These are phyloP conservation scores for Rosalia funebris DNA, from an alignment of 2,888 invertebrate genomes.

Conservation along the genomic window DNA sequence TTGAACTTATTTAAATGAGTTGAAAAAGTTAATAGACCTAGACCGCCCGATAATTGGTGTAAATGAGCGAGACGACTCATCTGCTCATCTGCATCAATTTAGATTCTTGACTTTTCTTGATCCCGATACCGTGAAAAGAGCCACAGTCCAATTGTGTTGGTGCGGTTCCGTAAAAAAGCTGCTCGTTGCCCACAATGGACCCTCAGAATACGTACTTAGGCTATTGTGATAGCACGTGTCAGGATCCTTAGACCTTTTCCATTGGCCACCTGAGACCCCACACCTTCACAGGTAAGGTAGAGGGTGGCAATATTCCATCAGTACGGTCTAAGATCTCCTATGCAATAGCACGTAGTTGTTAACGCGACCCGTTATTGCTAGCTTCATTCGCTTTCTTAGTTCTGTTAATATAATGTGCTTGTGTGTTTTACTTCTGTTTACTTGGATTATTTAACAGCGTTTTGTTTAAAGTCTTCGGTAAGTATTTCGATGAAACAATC, in stretches of 20 bases:
- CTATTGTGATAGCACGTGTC: constrained; percentile 44
- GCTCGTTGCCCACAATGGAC: constrained; percentile 33
- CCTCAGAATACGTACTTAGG: constrained; percentile 39
- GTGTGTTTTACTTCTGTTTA: constrained; percentile 2
- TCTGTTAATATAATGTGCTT: constrained; percentile 9
- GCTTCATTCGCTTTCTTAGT: constrained; percentile 7
- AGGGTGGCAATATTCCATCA: constrained; percentile 47
- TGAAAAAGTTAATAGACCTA: constrained; percentile 34
- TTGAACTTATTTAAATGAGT: constrained; percentile 37
- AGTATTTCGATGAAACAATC: no score
- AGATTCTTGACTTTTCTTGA: constrained; percentile 31
- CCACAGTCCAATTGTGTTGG: constrained; percentile 32
- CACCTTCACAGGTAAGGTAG: constrained; percentile 50
- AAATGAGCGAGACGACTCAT: constrained; percentile 35
- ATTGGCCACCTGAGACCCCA: constrained; percentile 49
- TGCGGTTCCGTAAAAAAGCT: constrained; percentile 29
- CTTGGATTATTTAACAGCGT: constrained; percentile 19
- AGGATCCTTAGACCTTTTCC: constrained; percentile 31
- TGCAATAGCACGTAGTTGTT: constrained; percentile 34
- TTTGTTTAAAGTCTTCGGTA: constrained; percentile 5
- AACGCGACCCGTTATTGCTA: constrained; percentile 9
- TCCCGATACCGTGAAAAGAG: constrained; percentile 28
- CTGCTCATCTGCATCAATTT: constrained; percentile 33
- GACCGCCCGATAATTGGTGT: constrained; percentile 38
- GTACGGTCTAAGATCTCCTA: constrained; percentile 39